Base-by-base conservation (phyloP, 1,140 invertebrate species). In the Akabosia matsudoensis region DNA sequence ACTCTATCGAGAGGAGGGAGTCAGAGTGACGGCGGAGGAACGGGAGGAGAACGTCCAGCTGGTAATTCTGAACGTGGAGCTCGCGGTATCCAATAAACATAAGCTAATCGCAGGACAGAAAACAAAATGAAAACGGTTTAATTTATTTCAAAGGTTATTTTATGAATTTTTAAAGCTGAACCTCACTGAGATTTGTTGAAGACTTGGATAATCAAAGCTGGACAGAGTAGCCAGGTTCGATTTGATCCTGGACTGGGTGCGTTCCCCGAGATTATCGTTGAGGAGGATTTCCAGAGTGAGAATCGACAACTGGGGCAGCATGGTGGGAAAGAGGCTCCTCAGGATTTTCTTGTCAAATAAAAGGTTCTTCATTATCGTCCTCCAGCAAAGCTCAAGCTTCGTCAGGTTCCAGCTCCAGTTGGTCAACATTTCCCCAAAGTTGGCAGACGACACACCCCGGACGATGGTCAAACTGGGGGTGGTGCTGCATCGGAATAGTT, bases 361-460 rank as follows among this genome's bases (percentile, higher is more conserved):
- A 13, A 67, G n/a, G n/a, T 67, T 67, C 28, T 30, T 28, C 61
- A 30, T 31, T 10, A n/a, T 28, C 24, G 61, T 67, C n/a, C 61
- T 67, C 61, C 61, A 67, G n/a, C 61, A 67, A 24, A 67, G 28
- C 28, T 67, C 61, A 7, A 67, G 28, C 30, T 67, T 67, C 4
- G 61, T 67, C 1, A 67, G 61, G 22, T 67, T 30, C 7, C 61
- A 30, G 10, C 3, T 30, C 30, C 22, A 67, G 28, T 31, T 67
- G 3, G 13, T 67, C 61, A 31, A 67, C 28, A 18, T 45, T 45
- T 45, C 7, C 7, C 37, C n/a, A n/a, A n/a, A n/a, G 22, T 61
- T 61, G 14, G 26, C 54, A 24, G 7, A 22, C 13, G 26, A 67
- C 1, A 67, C 31, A 30, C 61, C 61, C 3, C 61, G 26, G 22